Base-by-base conservation (phyloP, 1,140 invertebrate species). In the Drosophila nigromelanica region DNA sequence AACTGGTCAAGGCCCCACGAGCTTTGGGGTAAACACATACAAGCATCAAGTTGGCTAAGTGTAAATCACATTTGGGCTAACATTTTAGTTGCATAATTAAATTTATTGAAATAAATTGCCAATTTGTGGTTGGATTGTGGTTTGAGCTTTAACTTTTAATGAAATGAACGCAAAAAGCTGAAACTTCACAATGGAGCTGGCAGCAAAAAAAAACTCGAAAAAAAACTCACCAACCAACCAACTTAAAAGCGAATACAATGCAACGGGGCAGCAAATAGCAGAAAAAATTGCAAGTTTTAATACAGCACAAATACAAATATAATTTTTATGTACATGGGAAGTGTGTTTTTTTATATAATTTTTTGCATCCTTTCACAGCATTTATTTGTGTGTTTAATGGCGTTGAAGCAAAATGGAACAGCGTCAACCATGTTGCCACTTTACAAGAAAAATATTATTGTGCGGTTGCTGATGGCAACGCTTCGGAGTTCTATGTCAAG, bases 61-160 rank as follows among this genome's bases (percentile, higher is more conserved):
- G 70, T 27, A 58, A 64, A 52, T 67, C 52, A 54, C 39, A 72
- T 67, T 72, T 45, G 69, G 21, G 69, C 18, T 43, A 71, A 64
- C 68, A 64, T 58, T 71, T 58, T 68, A 48, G 69, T 67, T 60
- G 50, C 61, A 66, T 85, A 87, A 85, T 85, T 81, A 78, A 87
- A 87, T 87, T 81, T 81, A 85, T 85, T 85, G 76, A 85, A 85
- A 87, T 85, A 85, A 85, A 85, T 81, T 85, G 81, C 69, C 80
- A 69, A 60, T 83, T 77, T 67, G 54, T 54, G 59, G 80, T 61
- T 74, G 39, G 58, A 45, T 64, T 67, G 61, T 64, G 67, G 54
- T 30, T 43, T 14, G n/a, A 10, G n/a, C 48, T 66, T 71, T 86
- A 87, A 87, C 64, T 71, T 81, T 81, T 81, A 81, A 75, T 87